phyloP scores from a whole-genome alignment of 1,140 invertebrate genomes.

The Teleogryllus occipitalis region DNA sequence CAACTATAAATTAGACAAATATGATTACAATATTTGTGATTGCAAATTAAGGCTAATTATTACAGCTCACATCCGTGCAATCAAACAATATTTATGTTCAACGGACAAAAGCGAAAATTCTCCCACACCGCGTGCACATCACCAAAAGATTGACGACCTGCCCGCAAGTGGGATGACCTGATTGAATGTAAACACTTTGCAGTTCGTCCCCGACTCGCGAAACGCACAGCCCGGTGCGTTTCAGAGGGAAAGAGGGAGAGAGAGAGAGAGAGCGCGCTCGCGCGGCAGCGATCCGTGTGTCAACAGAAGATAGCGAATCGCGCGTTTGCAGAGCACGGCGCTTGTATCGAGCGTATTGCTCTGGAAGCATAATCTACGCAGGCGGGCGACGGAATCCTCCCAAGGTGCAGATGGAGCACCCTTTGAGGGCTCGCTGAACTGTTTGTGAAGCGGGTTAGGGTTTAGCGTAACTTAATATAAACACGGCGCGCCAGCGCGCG shows the following conservation, averaged over 20 bases:
- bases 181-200: background rate
- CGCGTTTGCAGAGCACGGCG: too few species aligned
- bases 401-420: background rate
- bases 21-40: background rate
- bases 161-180: background rate
- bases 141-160: too few species aligned
- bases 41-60: background rate
- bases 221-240: background rate
- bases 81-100: too few species aligned
- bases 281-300: too few species aligned
- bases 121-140: too few species aligned
- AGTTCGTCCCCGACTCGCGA: background rate
- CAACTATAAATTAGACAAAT: background rate
- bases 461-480: background rate
- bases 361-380: background rate
- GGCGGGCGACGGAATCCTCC: background rate
- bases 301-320: too few species aligned
- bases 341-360: background rate
- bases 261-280: too few species aligned
- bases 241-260: too few species aligned
- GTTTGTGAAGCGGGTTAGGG: background rate
- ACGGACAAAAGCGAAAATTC: too few species aligned
- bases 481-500: background rate
- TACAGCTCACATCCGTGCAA: too few species aligned
- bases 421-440: background rate